A percentile compares a stretch with the other conserved stretches of the same genome.
phyloP scores from a whole-genome alignment of 2,797 vertebrate genomes.

The Odontamblyopus rebecca region DNA sequence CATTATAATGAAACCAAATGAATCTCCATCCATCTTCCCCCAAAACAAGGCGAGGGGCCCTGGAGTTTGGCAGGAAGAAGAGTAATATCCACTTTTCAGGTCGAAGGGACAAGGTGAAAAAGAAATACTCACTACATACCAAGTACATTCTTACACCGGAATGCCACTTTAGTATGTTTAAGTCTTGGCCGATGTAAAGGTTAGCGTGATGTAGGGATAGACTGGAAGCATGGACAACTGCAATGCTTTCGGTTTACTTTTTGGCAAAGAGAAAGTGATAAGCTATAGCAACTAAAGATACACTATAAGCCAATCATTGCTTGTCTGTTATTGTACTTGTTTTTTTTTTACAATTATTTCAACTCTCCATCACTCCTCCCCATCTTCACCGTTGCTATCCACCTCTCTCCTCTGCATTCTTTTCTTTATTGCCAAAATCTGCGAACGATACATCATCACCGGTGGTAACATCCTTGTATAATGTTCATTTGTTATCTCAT shows the following conservation, averaged over 20 bases:
- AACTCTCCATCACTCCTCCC: no score
- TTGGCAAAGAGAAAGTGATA: no score
- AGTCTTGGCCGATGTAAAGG: not conserved
- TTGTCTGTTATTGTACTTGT: not conserved
- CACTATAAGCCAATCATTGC: not conserved
- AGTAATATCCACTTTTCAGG: slow-evolving; percentile 38
- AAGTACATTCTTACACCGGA: not conserved
- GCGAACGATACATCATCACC: no score
- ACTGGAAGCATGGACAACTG: no score
- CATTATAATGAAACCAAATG: slow-evolving; percentile 74
- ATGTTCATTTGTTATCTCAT: no score
- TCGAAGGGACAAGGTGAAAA: slow-evolving; percentile 38
- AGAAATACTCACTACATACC: slow-evolving; percentile 18
- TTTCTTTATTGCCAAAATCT: no score
- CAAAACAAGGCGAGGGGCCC: slow-evolving; percentile 65
- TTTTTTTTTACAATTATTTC: no score
- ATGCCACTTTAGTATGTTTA: not conserved
- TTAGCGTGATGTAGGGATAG: not conserved
- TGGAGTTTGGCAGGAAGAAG: slow-evolving; percentile 40
- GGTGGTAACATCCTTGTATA: no score
- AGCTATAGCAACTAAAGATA: no score
- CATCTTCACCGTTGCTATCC: no score
- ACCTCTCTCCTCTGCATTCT: no score
- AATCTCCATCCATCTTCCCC: slow-evolving; percentile 76
- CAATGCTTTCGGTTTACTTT: not conserved